Percentiles rank a stretch among this genome's conserved stretches.
Evolutionary conservation across 2,113 vertebrate genomes (phyloP).

Genomic region (Jacana jacana): DNA sequence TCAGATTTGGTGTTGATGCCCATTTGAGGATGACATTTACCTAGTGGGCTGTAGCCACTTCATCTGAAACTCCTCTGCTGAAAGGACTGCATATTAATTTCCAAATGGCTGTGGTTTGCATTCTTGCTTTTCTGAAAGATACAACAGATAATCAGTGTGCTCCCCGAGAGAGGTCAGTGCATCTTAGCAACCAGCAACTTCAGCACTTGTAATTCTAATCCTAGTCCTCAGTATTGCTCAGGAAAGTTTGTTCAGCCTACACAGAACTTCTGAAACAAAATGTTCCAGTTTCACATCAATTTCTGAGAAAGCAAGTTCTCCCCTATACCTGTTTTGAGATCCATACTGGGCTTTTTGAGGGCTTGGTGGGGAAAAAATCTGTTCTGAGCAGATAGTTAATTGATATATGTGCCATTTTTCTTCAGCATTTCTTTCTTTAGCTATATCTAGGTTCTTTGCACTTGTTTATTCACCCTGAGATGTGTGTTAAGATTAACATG

Average conservation of each 20-base stretch:
- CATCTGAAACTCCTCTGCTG: not conserved
- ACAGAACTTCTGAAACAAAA: not conserved
- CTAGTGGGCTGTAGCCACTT: not conserved
- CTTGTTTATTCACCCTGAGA: slow-evolving; percentile 17
- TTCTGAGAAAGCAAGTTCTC: not conserved
- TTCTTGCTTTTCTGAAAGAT: not conserved
- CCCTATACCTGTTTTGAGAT: not conserved
- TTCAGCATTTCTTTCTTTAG: not conserved
- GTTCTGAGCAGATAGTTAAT: not conserved
- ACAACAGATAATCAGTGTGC: not conserved
- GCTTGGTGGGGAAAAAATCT: not conserved
- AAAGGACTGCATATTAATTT: not conserved
- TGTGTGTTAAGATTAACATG: not conserved
- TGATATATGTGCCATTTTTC: not conserved
- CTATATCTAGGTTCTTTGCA: not conserved
- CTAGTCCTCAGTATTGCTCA: not conserved
- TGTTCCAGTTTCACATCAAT: not conserved
- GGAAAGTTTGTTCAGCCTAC: not conserved
- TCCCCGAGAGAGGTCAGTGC: not conserved
- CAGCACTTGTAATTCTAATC: not conserved
- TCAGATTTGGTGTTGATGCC: not conserved
- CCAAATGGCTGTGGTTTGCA: not conserved
- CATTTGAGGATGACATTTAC: not conserved
- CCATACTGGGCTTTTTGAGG: not conserved
- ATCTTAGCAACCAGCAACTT: slow-evolving; percentile 13